Percentiles rank a stretch among this genome's conserved stretches.
Conservation (phyloP, 2,797 vertebrate species). For the Amblyraja radiata region DNA sequence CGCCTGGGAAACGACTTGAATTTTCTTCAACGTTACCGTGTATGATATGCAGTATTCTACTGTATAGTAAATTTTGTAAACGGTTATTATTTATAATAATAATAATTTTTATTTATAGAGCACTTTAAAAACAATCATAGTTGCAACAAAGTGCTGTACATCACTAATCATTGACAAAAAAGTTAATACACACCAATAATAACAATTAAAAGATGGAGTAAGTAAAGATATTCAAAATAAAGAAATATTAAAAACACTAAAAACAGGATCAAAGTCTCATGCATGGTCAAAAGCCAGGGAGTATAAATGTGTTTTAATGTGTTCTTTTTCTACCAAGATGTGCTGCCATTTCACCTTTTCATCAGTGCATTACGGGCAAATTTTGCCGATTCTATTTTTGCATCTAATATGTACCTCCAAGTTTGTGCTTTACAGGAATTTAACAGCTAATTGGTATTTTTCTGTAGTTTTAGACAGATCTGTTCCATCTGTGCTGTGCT, state of each 20-base stretch:
- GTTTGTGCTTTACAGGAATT: constrained; percentile 5
- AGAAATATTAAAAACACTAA: no score
- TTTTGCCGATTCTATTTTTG: neutral
- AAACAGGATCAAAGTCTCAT: no score
- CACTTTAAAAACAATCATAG: no score
- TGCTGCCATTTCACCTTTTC: neutral
- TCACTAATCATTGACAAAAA: no score
- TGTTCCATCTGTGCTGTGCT: neutral
- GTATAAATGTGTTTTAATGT: no score
- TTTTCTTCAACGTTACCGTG: neutral
- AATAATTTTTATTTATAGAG: no score
- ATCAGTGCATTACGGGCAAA: neutral
- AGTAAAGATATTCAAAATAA: no score
- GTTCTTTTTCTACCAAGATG: neutral
- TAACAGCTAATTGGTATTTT: constrained; percentile 9
- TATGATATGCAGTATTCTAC: neutral
- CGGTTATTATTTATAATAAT: neutral
- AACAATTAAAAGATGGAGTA: no score
- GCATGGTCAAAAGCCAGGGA: no score
- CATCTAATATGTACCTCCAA: neutral
- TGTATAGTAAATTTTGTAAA: neutral
- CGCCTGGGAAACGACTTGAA: neutral
- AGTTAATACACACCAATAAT: no score
- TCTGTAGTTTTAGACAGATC: constrained; percentile 18
- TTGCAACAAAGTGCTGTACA: no score